Base-by-base conservation (phyloP, 1,140 invertebrate species). In the Pantala flavescens region DNA sequence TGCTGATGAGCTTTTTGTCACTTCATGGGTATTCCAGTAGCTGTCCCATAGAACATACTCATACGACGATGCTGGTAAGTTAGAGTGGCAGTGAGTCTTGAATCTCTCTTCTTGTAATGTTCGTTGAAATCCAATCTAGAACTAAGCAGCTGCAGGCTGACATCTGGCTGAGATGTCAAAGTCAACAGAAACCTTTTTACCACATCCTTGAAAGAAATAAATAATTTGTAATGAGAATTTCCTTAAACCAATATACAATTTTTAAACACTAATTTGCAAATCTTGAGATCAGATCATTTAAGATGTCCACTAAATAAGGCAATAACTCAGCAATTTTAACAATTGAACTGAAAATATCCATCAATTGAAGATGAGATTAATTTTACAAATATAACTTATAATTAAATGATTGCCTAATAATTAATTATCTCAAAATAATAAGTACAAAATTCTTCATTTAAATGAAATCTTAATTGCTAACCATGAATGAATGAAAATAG, bases 81-180 rank as follows among this genome's bases (percentile, higher is more conserved):
- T 12, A 94, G 82, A 0, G 92, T 91, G 49, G 89, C 90, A 71
- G 89, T 88, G 0, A 95, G 84, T 74, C 90, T 86, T 71, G 87
- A 87, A 80, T 94, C 91, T 72, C 89, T 88, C 70, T 88, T 88
- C 79, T 94, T 93, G 81, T 95, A 96, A 82, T 93, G 93, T 79
- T 94, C 93, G 82, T 95, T 96, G 80, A 95, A 96, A 83, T 97
- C 95, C 24, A 98, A 85, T 28, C 95, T 87, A 77, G 94, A 94
- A 75, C 94, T 94, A 24, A 98, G 87, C 73, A 94, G 90, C 80
- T 95, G 91, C 9, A 98, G 84, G 78, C 92, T 93, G 43, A 91
- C 87, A 79, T 94, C 91, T 75, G 87, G 83, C 75, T 92, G 90
- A 11, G 87, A 85, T 2, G 90, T 90, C 23, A 95, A 83, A 84